Evolutionary conservation across 2,797 vertebrate species (phyloP).

Genomic region (Macropus fuliginosus): DNA sequence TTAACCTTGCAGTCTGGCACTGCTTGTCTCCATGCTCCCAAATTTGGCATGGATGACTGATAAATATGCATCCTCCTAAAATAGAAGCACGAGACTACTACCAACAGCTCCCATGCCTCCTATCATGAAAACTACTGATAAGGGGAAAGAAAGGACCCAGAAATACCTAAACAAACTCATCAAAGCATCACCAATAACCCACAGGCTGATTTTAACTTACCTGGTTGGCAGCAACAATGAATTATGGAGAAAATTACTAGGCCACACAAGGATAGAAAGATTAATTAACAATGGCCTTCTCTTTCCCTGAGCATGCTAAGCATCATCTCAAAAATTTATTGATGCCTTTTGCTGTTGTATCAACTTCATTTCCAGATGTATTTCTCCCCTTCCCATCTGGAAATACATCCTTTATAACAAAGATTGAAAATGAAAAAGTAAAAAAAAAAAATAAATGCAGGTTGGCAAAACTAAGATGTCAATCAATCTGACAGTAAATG

Average conservation of each 20-base stretch:
- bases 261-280: not conserved
- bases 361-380: not conserved
- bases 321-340: not conserved
- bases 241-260: not conserved
- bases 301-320: not conserved
- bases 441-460: not conserved
- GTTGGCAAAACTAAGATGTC: not conserved
- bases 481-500: not conserved
- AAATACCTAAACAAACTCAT: not conserved
- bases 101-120: not conserved
- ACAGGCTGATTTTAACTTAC: not conserved
- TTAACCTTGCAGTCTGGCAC: not conserved
- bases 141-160: not conserved
- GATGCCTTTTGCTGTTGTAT: not conserved
- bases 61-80: not conserved
- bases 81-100: not conserved
- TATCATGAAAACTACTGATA: not conserved
- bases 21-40: not conserved
- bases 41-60: not conserved
- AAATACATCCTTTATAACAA: not conserved
- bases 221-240: not conserved
- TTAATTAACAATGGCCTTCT: not conserved
- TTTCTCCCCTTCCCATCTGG: not conserved
- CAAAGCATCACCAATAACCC: not conserved
- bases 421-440: not conserved